phyloP scores from a whole-genome alignment of 2,113 vertebrate species.

The Cebus imitator region DNA sequence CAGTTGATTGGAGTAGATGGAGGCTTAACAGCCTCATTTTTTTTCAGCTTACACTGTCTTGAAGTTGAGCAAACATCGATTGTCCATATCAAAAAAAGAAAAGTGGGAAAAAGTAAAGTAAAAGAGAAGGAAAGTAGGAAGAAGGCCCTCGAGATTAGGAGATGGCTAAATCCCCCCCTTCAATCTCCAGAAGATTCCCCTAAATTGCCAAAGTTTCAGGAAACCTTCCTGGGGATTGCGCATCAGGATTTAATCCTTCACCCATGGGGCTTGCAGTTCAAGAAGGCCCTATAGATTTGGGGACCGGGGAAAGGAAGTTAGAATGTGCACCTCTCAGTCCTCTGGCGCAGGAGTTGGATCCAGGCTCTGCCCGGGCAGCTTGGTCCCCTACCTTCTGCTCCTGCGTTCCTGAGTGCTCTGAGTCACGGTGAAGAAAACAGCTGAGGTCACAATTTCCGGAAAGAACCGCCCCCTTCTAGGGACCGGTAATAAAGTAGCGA shows the following conservation, averaged over 20 bases:
- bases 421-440: not conserved
- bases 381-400: not conserved
- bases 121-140: not conserved
- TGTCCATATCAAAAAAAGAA: not conserved
- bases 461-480: conserved; percentile 25
- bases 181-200: not conserved
- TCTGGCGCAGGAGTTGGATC: not conserved
- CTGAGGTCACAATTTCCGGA: not conserved
- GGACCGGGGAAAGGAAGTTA: not conserved
- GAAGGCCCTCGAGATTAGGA: not conserved
- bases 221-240: not conserved
- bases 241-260: not conserved
- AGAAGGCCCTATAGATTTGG: not conserved
- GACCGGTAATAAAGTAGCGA: not conserved
- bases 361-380: fast-evolving
- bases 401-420: fast-evolving
- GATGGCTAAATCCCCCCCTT: not conserved
- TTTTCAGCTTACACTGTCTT: not conserved
- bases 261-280: not conserved
- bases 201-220: not conserved
- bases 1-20: fast-evolving
- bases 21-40: not conserved
- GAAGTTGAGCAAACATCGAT: not conserved
- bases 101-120: not conserved
- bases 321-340: not conserved